These are phyloP conservation scores for Adineta ricciae DNA, from an alignment of 2,888 invertebrate species.

Conservation along the genomic window DNA sequence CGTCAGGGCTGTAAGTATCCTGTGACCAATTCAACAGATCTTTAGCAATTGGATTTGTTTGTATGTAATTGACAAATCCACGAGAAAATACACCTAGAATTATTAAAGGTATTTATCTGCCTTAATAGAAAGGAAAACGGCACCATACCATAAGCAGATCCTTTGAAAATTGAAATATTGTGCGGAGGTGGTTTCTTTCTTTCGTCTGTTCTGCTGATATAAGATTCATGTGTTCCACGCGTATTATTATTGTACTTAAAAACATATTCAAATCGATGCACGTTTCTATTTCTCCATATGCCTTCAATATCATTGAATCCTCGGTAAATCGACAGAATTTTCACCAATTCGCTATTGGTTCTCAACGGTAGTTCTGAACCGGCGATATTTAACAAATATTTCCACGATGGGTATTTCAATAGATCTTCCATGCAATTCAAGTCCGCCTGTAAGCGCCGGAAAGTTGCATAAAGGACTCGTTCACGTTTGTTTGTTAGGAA, in stretches of 20 bases:
- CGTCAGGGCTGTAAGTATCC: conserved; percentile 44
- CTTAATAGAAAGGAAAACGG: neutral
- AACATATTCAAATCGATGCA: conserved; percentile 37
- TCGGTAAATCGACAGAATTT: conserved; percentile 45
- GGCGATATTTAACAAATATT: conserved; percentile 47
- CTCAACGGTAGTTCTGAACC: conserved; percentile 46
- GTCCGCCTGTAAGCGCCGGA: conserved; percentile 44
- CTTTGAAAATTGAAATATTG: conserved; percentile 18
- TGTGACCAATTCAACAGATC: conserved; percentile 41
- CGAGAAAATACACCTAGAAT: conserved; percentile 37
- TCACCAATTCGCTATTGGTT: conserved; percentile 46
- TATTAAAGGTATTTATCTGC: neutral
- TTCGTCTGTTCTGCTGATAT: neutral
- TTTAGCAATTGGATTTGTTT: conserved; percentile 37
- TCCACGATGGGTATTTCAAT: conserved; percentile 39
- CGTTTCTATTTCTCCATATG: neutral
- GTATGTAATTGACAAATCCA: conserved; percentile 41
- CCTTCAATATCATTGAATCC: conserved; percentile 46
- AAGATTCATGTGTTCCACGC: neutral
- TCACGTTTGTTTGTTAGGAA: conserved; percentile 43
- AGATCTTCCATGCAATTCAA: conserved; percentile 47
- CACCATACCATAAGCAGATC: conserved; percentile 26
- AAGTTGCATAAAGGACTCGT: conserved; percentile 43
- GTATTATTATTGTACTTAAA: conserved; percentile 36
- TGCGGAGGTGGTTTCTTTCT: conserved; percentile 23